A percentile compares a stretch with the other conserved stretches of the same genome.
Evolutionary conservation across 1,140 invertebrate genomes (phyloP).

Genomic region (Drosophila ercepeae): DNA sequence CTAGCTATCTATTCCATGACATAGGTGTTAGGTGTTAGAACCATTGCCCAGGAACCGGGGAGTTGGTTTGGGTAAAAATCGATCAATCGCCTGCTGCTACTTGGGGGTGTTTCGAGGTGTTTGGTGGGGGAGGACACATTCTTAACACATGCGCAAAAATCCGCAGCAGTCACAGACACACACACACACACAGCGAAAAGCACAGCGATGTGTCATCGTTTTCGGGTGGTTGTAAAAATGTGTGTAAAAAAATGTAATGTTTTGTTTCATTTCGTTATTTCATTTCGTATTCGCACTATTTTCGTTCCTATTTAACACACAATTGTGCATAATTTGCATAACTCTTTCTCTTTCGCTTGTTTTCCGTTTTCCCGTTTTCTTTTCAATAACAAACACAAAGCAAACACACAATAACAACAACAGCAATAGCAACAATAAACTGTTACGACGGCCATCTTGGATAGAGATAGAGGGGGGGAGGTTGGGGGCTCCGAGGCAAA

Average conservation of each 20-base stretch:
- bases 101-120: slow-evolving; percentile 6
- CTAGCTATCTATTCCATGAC: slow-evolving; percentile 37
- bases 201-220: slow-evolving; percentile 70
- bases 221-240: slow-evolving; percentile 62
- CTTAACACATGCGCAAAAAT: slow-evolving; percentile 67
- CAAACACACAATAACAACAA: slow-evolving; percentile 66
- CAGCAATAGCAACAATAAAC: slow-evolving; percentile 58
- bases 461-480: slow-evolving; percentile 57
- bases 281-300: slow-evolving; percentile 22
- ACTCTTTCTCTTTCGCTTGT: slow-evolving; percentile 60
- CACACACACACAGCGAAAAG: slow-evolving; percentile 32
- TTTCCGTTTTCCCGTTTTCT: slow-evolving; percentile 41
- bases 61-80: slow-evolving; percentile 65
- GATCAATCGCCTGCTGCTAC: slow-evolving; percentile 51
- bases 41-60: slow-evolving; percentile 56
- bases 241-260: slow-evolving; percentile 64
- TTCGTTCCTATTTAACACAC: slow-evolving; percentile 35
- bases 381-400: slow-evolving; percentile 75
- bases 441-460: slow-evolving; percentile 81
- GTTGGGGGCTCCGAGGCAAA: slow-evolving; percentile 4
- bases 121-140: slow-evolving; percentile 49
- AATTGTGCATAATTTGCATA: slow-evolving; percentile 64
- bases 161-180: slow-evolving; percentile 27
- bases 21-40: slow-evolving; percentile 51
- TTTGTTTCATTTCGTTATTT: slow-evolving; percentile 34